Percentiles rank a stretch among this genome's conserved stretches.
Conservation (phyloP, 2,888 invertebrate genomes). For the Agelastica alni region DNA sequence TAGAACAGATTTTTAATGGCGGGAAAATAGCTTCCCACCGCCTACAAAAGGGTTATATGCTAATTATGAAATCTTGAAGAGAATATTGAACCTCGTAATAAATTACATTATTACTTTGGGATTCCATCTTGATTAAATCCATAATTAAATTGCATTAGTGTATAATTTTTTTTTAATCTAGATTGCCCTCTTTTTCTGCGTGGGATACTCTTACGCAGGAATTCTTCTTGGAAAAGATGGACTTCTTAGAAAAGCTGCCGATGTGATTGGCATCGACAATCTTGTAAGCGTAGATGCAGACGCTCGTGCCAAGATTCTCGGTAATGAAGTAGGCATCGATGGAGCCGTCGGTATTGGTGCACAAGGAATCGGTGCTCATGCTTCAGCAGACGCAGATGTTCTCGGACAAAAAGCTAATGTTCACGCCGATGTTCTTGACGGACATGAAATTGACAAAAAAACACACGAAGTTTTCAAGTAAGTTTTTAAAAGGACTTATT, state of each 20-base stretch:
- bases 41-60: no score
- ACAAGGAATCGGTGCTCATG: constrained; percentile 2
- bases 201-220: neutral
- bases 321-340: constrained; percentile 4
- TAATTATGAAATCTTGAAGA: no score
- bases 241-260: neutral
- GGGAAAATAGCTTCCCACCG: no score
- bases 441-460: neutral
- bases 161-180: neutral
- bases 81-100: no score
- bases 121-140: no score
- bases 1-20: no score
- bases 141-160: no score
- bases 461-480: constrained; percentile 6
- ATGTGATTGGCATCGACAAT: neutral
- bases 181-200: neutral
- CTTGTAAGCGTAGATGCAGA: constrained; percentile 4
- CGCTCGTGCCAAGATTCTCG: constrained; percentile 1
- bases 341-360: constrained; percentile 4
- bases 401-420: constrained; percentile 9
- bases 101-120: no score
- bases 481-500: neutral
- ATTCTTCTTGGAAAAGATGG: neutral
- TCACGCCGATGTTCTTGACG: constrained; percentile 1
- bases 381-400: constrained; percentile 6